These are phyloP conservation scores for Holacanthella duospinosa DNA, from an alignment of 2,888 invertebrate species.

Conservation along the genomic window DNA sequence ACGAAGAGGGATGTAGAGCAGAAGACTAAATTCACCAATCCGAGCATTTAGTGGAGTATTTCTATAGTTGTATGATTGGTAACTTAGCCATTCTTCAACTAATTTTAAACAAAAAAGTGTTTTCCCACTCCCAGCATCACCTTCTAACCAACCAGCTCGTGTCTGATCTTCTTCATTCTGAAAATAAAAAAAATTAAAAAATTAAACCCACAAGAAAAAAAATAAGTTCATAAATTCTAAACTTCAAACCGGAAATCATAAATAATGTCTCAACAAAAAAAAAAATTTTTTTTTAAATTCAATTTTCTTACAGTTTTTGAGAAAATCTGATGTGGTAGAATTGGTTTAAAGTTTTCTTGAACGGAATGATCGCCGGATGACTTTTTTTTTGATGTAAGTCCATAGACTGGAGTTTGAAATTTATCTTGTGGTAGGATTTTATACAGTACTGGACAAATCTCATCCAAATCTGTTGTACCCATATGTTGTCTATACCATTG, in stretches of 20 bases:
- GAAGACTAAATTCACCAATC: conserved; percentile 34
- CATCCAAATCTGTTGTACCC: conserved; percentile 34
- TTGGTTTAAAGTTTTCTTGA: conserved; percentile 31
- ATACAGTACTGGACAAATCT: conserved; percentile 34
- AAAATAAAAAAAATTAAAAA: conserved; percentile 14
- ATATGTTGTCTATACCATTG: conserved; percentile 33
- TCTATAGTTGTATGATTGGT: conserved; percentile 38
- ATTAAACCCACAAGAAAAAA: no score
- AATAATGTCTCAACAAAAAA: no score
- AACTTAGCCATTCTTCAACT: conserved; percentile 49
- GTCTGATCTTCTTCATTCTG: conserved; percentile 44
- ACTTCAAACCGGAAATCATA: no score
- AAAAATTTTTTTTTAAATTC: not conserved
- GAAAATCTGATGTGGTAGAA: conserved; percentile 36
- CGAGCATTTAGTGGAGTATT: conserved; percentile 29
- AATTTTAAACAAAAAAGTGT: conserved; percentile 47
- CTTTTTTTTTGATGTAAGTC: conserved; percentile 26
- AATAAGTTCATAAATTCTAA: no score
- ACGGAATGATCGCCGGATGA: conserved; percentile 12
- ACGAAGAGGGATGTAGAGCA: conserved; percentile 47
- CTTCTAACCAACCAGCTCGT: conserved; percentile 47
- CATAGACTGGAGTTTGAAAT: conserved; percentile 28
- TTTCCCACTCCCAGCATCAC: conserved; percentile 48
- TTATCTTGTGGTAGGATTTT: conserved; percentile 31
- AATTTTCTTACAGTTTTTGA: conserved; percentile 28